Percentiles rank a stretch among this genome's conserved stretches.
Evolutionary conservation across 1,140 invertebrate species (phyloP).

Genomic region (Mercenaria mercenaria): DNA sequence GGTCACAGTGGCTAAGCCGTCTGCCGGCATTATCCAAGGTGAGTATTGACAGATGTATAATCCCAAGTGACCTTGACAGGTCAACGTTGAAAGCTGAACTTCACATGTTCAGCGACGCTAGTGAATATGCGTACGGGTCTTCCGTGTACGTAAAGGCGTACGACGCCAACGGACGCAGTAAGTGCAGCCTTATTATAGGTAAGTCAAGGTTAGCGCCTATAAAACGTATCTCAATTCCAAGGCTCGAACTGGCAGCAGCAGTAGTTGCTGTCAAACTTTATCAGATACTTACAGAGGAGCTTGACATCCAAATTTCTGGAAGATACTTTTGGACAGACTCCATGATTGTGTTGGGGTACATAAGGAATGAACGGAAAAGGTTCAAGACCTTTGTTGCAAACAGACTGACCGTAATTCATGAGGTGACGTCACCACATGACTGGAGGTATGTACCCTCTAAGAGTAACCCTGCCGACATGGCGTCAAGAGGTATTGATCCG

Average conservation of each 20-base stretch:
- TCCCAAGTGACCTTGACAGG: constrained; percentile 20
- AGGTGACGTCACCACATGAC: constrained; percentile 8
- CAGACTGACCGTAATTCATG: constrained; percentile 28
- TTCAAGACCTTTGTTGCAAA: constrained; percentile 69
- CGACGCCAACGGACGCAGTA: constrained; percentile 29
- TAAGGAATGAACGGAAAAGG: constrained; percentile 32
- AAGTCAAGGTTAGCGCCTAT: constrained; percentile 65
- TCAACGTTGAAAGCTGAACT: constrained; percentile 22
- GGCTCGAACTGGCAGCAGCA: constrained; percentile 66
- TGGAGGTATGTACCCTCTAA: constrained; percentile 39
- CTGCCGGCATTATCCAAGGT: constrained; percentile 26
- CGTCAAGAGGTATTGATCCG: not conserved
- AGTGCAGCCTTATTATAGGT: constrained; percentile 63
- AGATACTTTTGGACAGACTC: constrained; percentile 64
- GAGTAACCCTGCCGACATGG: constrained; percentile 61
- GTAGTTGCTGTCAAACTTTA: constrained; percentile 55
- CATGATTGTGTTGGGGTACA: constrained; percentile 60
- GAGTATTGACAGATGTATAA: constrained; percentile 50
- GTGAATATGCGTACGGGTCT: constrained; percentile 53
- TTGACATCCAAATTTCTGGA: constrained; percentile 38
- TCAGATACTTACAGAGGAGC: constrained; percentile 4
- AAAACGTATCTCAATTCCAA: constrained; percentile 60
- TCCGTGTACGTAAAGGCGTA: constrained; percentile 72
- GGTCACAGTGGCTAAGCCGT: constrained; percentile 41
- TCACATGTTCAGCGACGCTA: constrained; percentile 60